Evolutionary conservation across 1,140 invertebrate genomes (phyloP).

Genomic region (Papilio dardanus): DNA sequence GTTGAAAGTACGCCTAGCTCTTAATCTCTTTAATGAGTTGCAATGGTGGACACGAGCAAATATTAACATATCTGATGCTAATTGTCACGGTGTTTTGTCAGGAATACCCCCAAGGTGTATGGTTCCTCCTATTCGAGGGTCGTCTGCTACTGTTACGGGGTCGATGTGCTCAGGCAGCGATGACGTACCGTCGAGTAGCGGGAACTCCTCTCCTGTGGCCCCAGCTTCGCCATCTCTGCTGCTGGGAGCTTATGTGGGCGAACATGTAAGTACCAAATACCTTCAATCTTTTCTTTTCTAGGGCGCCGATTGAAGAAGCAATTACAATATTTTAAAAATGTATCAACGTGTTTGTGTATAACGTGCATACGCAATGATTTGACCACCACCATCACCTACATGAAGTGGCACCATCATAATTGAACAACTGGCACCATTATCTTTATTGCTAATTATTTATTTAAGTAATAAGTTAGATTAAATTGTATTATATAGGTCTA

Average conservation of each 20-base stretch:
- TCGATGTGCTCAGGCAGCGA: conserved; percentile 88
- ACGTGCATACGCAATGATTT: neutral
- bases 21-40: no score
- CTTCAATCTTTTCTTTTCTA: neutral
- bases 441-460: conserved; percentile 17
- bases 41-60: no score
- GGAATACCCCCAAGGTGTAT: conserved; percentile 92
- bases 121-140: conserved; percentile 96
- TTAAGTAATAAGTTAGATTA: neutral
- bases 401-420: conserved; percentile 19
- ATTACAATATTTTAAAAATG: neutral
- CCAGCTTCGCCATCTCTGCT: conserved; percentile 97
- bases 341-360: neutral
- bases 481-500: neutral
- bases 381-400: conserved; percentile 2
- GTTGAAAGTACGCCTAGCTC: conserved; percentile 82
- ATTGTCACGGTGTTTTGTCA: conserved; percentile 48
- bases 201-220: conserved; percentile 93
- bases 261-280: conserved; percentile 84
- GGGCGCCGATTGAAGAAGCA: neutral
- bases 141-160: conserved; percentile 92
- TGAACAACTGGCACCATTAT: neutral
- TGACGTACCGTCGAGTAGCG: conserved; percentile 92
- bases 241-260: conserved; percentile 97
- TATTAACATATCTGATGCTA: no score